A percentile compares a stretch with the other conserved stretches of the same genome.
These are phyloP conservation scores for Cerastis leucographa DNA, from an alignment of 2,888 invertebrate species.

Conservation along the genomic window DNA sequence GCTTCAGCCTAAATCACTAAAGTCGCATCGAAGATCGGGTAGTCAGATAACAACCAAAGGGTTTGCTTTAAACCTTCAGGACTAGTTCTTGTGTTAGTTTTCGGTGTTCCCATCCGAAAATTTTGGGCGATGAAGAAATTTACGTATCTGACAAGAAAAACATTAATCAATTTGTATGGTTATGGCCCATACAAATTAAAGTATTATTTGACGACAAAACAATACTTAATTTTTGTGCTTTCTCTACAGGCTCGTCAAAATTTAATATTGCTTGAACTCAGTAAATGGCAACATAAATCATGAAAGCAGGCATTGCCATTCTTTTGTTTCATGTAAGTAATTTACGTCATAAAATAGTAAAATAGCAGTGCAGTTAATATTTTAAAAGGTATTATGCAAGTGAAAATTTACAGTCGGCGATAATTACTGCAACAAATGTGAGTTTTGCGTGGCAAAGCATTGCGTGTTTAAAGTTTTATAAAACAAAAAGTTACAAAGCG, in stretches of 20 bases:
- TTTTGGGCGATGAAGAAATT: not conserved
- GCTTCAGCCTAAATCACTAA: conserved; percentile 40
- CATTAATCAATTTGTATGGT: not conserved
- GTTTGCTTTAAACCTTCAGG: conserved; percentile 22
- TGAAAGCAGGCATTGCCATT: not conserved
- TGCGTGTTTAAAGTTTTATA: conserved; percentile 38
- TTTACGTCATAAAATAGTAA: conserved; percentile 1
- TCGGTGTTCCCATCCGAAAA: conserved; percentile 8
- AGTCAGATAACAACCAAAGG: conserved; percentile 43
- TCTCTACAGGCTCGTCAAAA: not conserved
- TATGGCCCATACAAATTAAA: not conserved
- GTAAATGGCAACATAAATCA: not conserved
- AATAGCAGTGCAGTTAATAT: conserved; percentile 35
- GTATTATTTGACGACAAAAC: not conserved
- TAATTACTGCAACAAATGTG: conserved; percentile 40
- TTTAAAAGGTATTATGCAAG: conserved; percentile 60
- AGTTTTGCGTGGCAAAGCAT: conserved; percentile 49
- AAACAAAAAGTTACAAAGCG: conserved; percentile 36
- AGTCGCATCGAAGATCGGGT: conserved; percentile 50
- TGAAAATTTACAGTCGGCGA: conserved; percentile 22
- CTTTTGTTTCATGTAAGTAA: conserved; percentile 8
- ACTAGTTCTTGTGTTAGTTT: conserved; percentile 31
- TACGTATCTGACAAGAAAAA: not conserved
- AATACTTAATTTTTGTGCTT: not conserved
- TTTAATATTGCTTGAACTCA: not conserved